A percentile compares a stretch with the other conserved stretches of the same genome.
These are phyloP conservation scores for Pocillopora damicornis DNA, from an alignment of 64 coral and sea anemone species.

Conservation along the genomic window DNA sequence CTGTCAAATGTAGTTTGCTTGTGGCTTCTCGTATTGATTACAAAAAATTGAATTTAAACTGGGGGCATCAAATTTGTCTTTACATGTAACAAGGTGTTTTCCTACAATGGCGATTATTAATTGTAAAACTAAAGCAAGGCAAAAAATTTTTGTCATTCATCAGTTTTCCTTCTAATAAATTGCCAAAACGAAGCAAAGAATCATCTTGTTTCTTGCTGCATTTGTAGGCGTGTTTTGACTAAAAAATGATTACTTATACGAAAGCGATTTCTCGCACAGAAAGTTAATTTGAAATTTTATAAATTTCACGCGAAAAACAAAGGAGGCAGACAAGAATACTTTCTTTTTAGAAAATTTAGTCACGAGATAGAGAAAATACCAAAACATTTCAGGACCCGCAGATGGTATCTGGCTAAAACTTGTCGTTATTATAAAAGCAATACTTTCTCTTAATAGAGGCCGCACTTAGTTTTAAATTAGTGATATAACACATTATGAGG, in stretches of 20 bases:
- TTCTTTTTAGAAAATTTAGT: neutral
- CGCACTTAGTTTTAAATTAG: neutral
- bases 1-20: no score
- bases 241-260: neutral
- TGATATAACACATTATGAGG: neutral
- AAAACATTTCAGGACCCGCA: neutral
- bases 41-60: no score
- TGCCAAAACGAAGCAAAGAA: neutral
- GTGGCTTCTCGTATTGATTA: no score
- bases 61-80: no score
- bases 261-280: neutral
- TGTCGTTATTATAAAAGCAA: neutral
- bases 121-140: no score
- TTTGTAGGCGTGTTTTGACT: neutral
- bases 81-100: no score
- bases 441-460: neutral
- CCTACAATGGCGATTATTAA: no score
- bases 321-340: neutral
- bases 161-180: neutral
- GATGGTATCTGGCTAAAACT: neutral
- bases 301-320: neutral
- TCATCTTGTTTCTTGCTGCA: neutral
- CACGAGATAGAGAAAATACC: neutral
- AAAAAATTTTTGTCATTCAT: no score
- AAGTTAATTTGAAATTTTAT: neutral